Evolutionary conservation across 92 coral and sea anemone genomes (phyloP).

Genomic region (Umimayanthus kanabou): DNA sequence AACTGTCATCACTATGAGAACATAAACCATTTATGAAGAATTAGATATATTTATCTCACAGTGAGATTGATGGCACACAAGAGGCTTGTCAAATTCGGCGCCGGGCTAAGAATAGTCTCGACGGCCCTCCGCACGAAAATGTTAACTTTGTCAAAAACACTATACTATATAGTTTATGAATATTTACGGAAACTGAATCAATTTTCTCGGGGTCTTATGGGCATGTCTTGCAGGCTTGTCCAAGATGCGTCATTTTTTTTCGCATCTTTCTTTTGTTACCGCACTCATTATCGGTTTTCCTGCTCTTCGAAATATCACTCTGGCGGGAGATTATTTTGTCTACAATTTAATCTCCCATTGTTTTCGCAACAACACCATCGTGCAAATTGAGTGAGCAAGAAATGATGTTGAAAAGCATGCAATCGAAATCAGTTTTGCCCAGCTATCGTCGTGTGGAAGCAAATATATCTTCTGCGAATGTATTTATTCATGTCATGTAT

Average conservation of each 20-base stretch:
- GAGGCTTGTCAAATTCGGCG: constrained; percentile 20
- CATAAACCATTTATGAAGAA: constrained; percentile 1
- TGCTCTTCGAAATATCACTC: constrained; percentile 5
- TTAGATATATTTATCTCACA: constrained; percentile 3
- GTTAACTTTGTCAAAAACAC: background rate
- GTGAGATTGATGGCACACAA: constrained; percentile 9
- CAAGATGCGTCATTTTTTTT: background rate
- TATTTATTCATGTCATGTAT: too few relatives aligned
- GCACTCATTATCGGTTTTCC: constrained; percentile 18
- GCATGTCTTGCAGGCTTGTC: background rate
- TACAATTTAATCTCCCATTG: constrained; percentile 26
- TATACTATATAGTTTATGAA: background rate
- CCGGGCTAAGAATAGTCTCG: background rate
- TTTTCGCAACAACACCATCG: constrained; percentile 7
- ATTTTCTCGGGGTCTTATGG: background rate
- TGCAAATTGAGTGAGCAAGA: background rate
- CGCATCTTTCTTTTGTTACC: background rate
- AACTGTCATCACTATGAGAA: constrained; percentile 13
- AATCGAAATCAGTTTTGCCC: background rate
- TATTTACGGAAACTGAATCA: background rate
- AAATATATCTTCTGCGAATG: background rate
- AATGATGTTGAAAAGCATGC: background rate
- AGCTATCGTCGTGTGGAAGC: background rate
- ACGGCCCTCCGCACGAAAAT: background rate
- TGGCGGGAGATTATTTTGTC: constrained; percentile 17